These are phyloP conservation scores for Luscinia megarhynchos DNA, from an alignment of 2,797 vertebrate species.

Conservation along the genomic window DNA sequence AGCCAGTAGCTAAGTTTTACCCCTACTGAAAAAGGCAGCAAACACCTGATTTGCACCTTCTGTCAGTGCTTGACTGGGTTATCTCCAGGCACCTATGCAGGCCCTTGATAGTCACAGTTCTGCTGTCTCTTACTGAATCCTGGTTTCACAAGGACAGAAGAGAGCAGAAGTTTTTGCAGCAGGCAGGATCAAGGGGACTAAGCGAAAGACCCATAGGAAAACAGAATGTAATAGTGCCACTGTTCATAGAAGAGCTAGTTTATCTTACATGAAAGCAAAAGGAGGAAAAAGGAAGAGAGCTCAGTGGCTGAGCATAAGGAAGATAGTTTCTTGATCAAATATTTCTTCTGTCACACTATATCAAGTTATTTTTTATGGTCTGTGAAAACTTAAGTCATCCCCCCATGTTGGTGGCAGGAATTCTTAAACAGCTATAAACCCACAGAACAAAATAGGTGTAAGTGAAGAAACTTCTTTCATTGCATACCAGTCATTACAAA, in stretches of 20 bases:
- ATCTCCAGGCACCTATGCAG: neutral
- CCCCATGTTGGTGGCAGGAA: neutral
- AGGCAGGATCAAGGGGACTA: neutral
- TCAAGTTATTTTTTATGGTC: neutral
- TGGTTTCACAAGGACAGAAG: neutral
- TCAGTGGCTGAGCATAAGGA: neutral
- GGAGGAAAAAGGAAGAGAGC: neutral
- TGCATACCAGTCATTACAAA: neutral
- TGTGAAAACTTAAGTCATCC: neutral
- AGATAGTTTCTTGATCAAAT: neutral
- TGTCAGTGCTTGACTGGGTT: neutral
- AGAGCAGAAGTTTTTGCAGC: neutral
- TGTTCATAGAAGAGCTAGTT: neutral
- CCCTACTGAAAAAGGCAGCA: neutral
- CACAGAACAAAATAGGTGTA: neutral
- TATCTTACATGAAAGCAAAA: neutral
- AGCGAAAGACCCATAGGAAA: neutral
- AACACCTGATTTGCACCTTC: neutral
- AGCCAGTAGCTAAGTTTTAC: neutral
- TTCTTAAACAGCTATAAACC: neutral
- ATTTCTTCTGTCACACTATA: neutral
- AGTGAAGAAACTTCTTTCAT: neutral
- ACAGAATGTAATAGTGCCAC: neutral
- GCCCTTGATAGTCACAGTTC: no score
- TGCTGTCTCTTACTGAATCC: neutral